A percentile compares a stretch with the other conserved stretches of the same genome.
Conservation (phyloP, 2,797 vertebrate genomes). For the Threskiornis aethiopicus region DNA sequence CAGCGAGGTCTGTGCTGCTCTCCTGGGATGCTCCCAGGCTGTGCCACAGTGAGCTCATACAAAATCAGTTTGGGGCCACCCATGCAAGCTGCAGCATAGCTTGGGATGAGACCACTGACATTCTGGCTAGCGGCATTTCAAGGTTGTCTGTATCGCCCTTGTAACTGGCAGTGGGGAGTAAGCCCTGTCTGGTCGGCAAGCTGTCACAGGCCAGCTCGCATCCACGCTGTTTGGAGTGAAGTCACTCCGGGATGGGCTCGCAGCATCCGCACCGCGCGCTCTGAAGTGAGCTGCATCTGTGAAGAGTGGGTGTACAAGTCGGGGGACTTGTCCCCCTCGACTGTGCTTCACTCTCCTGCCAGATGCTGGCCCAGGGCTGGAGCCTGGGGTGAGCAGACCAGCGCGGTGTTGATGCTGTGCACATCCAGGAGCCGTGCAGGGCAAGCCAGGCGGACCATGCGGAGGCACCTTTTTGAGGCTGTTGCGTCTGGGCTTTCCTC, state of each 20-base stretch:
- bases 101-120: background rate
- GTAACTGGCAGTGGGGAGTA: background rate
- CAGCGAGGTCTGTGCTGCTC: background rate
- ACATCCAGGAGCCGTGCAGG: background rate
- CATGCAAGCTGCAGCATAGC: rapidly evolving
- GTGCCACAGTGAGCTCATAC: background rate
- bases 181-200: rapidly evolving
- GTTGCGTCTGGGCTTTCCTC: background rate
- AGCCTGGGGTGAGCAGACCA: background rate
- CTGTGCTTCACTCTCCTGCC: background rate
- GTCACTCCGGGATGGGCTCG: background rate
- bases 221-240: background rate
- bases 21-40: background rate
- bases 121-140: background rate
- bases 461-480: background rate
- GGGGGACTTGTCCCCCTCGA: background rate
- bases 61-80: background rate
- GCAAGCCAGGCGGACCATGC: rapidly evolving
- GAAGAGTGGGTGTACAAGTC: background rate
- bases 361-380: background rate
- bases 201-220: rapidly evolving
- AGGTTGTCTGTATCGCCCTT: background rate
- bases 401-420: rapidly evolving
- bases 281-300: background rate
- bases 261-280: rapidly evolving